Base-by-base conservation (phyloP, 2,113 vertebrate genomes). In the Halichoerus grypus region DNA sequence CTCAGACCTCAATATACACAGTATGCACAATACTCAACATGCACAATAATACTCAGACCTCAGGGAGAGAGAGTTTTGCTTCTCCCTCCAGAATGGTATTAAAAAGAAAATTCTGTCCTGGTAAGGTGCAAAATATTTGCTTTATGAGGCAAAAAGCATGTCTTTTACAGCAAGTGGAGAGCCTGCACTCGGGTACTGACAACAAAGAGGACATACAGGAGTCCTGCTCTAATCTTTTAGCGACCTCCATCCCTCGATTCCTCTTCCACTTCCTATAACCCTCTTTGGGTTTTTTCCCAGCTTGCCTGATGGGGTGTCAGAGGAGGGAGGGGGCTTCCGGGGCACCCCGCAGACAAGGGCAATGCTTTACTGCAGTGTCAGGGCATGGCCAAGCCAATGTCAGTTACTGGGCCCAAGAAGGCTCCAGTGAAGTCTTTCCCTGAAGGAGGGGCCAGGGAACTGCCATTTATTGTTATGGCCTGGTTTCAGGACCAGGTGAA, bases 171-270 rank as follows among this genome's bases (percentile, higher is more conserved):
- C 42, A 71, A 39, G 36, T 4, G 6, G 26, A 69, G 76, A 80
- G 31, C 26, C 69, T 51, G 53, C 11, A 51, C 33, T 36, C 7
- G 36, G 39, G n/a, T 33, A 18, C 55, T 83, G 65, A 71, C 19
- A n/a, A 31, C 67, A 51, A 14, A 53, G 42, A 57, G n/a, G 83
- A 31, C 19, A 28, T 1, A 5, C 11, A 4, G 9, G 36, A 24
- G 24, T 0, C 24, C 4, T 36, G 6, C 51, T 21, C 13, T 53
- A 61, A 39, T 18, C 33, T 36, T 49, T 33, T 46, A 85, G 72
- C 8, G 7, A 2, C 4, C 72, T 57, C 12, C 1, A 1, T 33
- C 39, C 24, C 33, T 82, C 0, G 0, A 0, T 36, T n/a, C 57
- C 63, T n/a, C 42, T 55, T 16, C 76, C 15, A 10, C 31, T 93